Conservation (phyloP, 2,888 invertebrate genomes). For the Drosophila emarginata region DNA sequence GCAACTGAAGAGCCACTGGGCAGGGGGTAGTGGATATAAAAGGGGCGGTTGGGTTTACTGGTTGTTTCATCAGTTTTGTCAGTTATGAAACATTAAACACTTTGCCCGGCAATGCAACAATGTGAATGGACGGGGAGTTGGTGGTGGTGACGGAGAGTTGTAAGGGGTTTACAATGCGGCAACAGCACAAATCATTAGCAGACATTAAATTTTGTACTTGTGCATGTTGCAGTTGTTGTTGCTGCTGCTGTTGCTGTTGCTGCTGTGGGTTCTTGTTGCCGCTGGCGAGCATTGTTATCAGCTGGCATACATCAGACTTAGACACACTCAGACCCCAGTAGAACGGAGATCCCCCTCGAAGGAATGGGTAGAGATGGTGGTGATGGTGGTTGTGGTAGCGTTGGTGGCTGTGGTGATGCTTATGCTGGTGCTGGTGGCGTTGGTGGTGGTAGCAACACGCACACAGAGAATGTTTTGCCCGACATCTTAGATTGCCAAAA, state of each 20-base stretch:
- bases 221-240: constrained; percentile 34
- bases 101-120: constrained; percentile 51
- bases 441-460: constrained; percentile 50
- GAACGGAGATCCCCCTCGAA: background rate
- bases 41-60: background rate
- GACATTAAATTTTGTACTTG: constrained; percentile 59
- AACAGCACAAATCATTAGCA: constrained; percentile 75
- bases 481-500: constrained; percentile 75
- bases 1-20: background rate
- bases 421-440: constrained; percentile 20
- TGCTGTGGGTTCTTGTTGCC: constrained; percentile 50
- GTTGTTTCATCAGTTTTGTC: constrained; percentile 30
- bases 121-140: background rate
- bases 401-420: background rate
- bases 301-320: constrained; percentile 60
- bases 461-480: constrained; percentile 67
- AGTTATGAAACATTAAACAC: constrained; percentile 74
- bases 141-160: background rate
- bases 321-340: constrained; percentile 1
- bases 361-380: background rate
- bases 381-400: background rate
- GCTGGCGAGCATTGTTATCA: constrained; percentile 55
- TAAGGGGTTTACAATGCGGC: constrained; percentile 43
- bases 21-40: too few species aligned
- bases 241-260: too few species aligned